These are phyloP conservation scores for Pammene aurita DNA, from an alignment of 2,888 invertebrate species.

Conservation along the genomic window DNA sequence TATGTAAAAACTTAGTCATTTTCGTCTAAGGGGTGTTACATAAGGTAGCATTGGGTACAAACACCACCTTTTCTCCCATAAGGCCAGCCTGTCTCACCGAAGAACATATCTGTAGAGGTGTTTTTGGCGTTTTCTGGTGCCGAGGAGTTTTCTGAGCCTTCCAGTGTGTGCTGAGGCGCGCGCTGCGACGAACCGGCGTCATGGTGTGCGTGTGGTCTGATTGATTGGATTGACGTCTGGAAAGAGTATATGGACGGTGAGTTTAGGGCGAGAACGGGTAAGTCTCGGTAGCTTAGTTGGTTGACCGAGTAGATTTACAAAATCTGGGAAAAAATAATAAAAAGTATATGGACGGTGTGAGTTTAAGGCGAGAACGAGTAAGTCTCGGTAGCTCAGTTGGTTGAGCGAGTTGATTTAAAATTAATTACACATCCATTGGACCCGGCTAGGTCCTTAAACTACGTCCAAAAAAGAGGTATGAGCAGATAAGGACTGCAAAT, in stretches of 20 bases:
- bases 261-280: too few species aligned
- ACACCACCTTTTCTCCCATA: conserved; percentile 51
- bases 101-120: conserved; percentile 28
- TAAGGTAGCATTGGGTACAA: conserved; percentile 48
- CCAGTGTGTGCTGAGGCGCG: conserved; percentile 55
- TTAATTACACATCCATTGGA: too few species aligned
- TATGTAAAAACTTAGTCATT: not conserved
- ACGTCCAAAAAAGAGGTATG: too few species aligned
- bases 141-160: conserved; percentile 25
- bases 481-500: too few species aligned
- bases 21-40: conserved; percentile 25
- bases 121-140: not conserved
- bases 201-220: conserved; percentile 59
- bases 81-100: conserved; percentile 23
- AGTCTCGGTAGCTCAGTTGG: too few species aligned
- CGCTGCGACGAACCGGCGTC: conserved; percentile 80
- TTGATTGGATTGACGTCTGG: conserved; percentile 53
- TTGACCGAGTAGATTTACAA: too few species aligned
- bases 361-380: too few species aligned
- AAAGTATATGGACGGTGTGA: not conserved
- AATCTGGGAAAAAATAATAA: too few species aligned
- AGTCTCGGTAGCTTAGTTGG: too few species aligned
- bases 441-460: too few species aligned
- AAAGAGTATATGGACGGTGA: conserved; percentile 15
- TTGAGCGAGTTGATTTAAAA: too few species aligned